Evolutionary conservation across 2,113 vertebrate species (phyloP).

Genomic region (Columba janthina): DNA sequence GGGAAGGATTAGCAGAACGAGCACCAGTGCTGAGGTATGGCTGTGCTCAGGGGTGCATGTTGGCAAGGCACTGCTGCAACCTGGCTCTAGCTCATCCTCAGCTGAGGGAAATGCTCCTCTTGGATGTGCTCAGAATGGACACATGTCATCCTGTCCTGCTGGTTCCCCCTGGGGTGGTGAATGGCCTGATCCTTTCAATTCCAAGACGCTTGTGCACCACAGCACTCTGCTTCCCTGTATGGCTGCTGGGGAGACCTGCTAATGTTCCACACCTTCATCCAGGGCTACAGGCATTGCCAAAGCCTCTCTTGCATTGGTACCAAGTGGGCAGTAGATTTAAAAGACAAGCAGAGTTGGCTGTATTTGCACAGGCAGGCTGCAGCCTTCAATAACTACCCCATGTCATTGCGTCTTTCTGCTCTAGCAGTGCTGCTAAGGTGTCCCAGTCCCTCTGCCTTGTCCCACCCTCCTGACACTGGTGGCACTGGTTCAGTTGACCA

Average conservation of each 20-base stretch:
- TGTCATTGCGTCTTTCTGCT: neutral
- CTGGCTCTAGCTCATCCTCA: neutral
- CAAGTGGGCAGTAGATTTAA: neutral
- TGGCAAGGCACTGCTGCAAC: too few relatives aligned
- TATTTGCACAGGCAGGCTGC: neutral
- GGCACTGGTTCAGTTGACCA: neutral
- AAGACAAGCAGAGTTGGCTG: neutral
- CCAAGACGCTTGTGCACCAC: rapidly evolving
- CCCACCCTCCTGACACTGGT: neutral
- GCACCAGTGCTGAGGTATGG: rapidly evolving
- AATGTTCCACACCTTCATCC: neutral
- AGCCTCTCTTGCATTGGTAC: neutral
- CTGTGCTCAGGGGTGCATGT: rapidly evolving
- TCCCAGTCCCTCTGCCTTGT: neutral
- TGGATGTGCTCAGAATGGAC: neutral
- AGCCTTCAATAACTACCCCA: neutral
- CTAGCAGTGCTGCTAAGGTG: neutral
- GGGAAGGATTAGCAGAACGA: neutral
- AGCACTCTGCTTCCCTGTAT: neutral
- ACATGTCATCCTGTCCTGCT: neutral
- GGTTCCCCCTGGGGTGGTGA: too few relatives aligned
- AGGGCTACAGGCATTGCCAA: neutral
- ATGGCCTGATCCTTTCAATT: neutral
- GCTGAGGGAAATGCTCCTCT: neutral
- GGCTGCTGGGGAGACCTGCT: neutral